Base-by-base conservation (phyloP, 2,888 invertebrate species). In the Drosophila stalkeri region DNA sequence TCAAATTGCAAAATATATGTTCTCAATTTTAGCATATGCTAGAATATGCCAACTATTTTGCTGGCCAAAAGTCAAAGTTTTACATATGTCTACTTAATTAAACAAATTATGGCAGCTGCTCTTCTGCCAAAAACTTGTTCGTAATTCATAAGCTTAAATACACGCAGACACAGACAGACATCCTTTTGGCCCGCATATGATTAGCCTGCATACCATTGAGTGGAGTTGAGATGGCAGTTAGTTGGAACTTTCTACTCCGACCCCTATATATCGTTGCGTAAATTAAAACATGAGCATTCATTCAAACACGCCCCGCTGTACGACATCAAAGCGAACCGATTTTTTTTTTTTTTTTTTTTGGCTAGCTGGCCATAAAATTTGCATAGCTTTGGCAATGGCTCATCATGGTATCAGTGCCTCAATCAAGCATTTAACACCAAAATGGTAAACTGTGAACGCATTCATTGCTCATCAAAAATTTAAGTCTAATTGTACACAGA, bases 391-490 rank as follows among this genome's bases (percentile, higher is more conserved):
- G 27, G 37, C 27, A 14, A 0, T 56, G 44, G 56, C 31, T 44
- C 55, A 33, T 37, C 37, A 23, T 4, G 9, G 4, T 14, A 41
- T 47, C 62, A 51, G 14, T n/a, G 37, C 54, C 80, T 77, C 84
- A 85, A 89, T 89, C 90, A 89, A 82, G 85, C 80, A 84, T 84
- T 85, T 87, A 87, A 82, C 80, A 82, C 88, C 76, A 73, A 79
- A 89, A 86, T 67, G 79, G 67, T 75, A 75, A 83, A 89, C 72
- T 81, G 79, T 65, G 67, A 84, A 75, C 84, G 80, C 85, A 87
- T 87, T 89, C 85, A 75, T 72, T 81, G 85, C 85, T 89, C 87
- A 85, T 85, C 84, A 87, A 89, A 85, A 87, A 85, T 85, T 84
- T 69, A 89, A 89, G 59, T 84, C 87, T 77, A 85, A 85, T 89